These are phyloP conservation scores for Melanostigma gelatinosum DNA, from an alignment of 2,113 vertebrate genomes.

Conservation along the genomic window DNA sequence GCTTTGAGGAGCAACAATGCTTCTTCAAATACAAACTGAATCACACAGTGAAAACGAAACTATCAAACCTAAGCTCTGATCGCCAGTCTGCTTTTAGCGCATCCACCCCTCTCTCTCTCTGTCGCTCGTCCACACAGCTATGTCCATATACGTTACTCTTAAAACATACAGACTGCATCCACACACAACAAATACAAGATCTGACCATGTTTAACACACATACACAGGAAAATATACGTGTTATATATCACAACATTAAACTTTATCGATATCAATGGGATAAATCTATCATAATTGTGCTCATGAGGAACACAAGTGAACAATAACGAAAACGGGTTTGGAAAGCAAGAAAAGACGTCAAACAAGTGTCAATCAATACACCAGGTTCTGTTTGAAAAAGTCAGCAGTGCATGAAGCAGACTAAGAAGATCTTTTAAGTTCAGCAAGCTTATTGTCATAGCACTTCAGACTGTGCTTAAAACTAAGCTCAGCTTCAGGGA, in stretches of 20 bases:
- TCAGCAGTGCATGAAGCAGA: slow-evolving; percentile 35
- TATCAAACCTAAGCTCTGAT: not conserved
- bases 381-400: slow-evolving; percentile 31
- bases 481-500: slow-evolving; percentile 27
- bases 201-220: too few relatives aligned
- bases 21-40: not conserved
- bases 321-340: not conserved
- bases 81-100: not conserved
- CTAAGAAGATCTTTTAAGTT: slow-evolving; percentile 29
- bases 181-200: too few relatives aligned
- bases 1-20: not conserved
- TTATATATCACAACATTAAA: too few relatives aligned
- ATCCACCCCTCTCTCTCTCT: not conserved
- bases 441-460: slow-evolving; percentile 39
- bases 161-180: too few relatives aligned
- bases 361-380: not conserved
- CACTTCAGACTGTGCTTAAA: slow-evolving; percentile 40
- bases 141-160: too few relatives aligned
- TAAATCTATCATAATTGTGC: too few relatives aligned
- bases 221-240: too few relatives aligned
- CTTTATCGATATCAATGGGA: too few relatives aligned
- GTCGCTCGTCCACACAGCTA: too few relatives aligned
- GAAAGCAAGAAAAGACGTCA: not conserved
- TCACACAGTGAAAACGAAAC: too few relatives aligned
- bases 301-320: not conserved